phyloP scores from a whole-genome alignment of 2,113 vertebrate genomes.

The Labrus mixtus region DNA sequence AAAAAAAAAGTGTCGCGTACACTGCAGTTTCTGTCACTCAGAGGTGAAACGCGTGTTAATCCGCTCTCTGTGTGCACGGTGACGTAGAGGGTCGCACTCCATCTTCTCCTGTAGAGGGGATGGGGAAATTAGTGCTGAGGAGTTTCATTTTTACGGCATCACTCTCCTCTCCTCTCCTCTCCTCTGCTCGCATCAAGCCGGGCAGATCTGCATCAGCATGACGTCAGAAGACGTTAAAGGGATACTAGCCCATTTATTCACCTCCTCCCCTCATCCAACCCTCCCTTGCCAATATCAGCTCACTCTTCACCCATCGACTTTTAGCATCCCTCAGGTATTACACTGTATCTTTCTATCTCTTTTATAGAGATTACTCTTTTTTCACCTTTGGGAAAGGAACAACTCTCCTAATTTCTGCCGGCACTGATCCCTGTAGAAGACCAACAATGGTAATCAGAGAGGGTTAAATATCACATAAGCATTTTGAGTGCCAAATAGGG shows the following conservation, averaged over 20 bases:
- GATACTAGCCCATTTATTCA: constrained; percentile 55
- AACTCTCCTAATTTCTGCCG: background rate
- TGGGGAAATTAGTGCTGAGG: constrained; percentile 42
- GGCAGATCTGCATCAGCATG: constrained; percentile 82
- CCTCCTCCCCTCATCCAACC: background rate
- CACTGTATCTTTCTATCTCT: no score
- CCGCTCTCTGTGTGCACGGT: background rate
- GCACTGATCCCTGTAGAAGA: constrained; percentile 32
- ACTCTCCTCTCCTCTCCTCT: constrained; percentile 44
- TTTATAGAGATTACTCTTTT: background rate
- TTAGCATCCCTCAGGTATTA: constrained; percentile 6
- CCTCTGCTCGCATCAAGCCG: constrained; percentile 63
- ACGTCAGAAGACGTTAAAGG: constrained; percentile 85
- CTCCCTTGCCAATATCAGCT: background rate
- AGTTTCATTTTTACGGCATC: constrained; percentile 56
- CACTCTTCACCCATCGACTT: background rate
- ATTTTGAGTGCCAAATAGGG: constrained; percentile 28
- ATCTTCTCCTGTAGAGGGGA: constrained; percentile 28
- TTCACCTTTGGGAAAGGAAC: no score
- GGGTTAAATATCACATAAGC: constrained; percentile 14
- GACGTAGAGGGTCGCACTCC: background rate
- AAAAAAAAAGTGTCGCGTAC: constrained; percentile 19
- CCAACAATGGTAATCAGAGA: constrained; percentile 29
- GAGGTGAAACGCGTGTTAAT: background rate
- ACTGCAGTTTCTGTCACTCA: background rate